Percentiles rank a stretch among this genome's conserved stretches.
Conservation (phyloP, 1,140 invertebrate species). For the Anoplolepis gracilipes region DNA sequence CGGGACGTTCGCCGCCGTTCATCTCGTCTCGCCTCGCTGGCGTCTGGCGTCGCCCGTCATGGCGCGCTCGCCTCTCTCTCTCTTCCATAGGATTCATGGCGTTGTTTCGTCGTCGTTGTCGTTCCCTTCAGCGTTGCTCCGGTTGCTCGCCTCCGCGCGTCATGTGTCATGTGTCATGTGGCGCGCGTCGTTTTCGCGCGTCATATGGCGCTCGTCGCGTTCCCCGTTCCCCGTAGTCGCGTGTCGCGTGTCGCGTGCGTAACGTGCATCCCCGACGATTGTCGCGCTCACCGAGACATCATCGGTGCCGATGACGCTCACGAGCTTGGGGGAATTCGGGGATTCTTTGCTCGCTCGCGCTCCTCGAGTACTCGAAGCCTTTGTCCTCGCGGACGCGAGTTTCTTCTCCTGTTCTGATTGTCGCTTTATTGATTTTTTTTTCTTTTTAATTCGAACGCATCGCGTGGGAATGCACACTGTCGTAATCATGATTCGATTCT, state of each 20-base stretch:
- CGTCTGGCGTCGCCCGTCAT: conserved; percentile 25
- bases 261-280: neutral
- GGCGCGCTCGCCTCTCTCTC: conserved; percentile 29
- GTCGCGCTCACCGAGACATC: neutral
- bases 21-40: neutral
- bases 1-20: conserved; percentile 34
- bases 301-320: neutral
- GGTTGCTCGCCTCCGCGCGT: conserved; percentile 58
- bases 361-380: no score
- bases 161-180: conserved; percentile 29
- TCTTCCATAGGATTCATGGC: neutral
- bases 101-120: neutral
- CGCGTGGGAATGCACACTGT: neutral
- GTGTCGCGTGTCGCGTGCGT: no score
- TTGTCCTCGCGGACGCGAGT: neutral
- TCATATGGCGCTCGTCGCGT: conserved; percentile 35
- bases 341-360: neutral
- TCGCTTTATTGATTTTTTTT: conserved; percentile 67
- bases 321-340: neutral
- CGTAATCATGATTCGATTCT: neutral
- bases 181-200: conserved; percentile 40
- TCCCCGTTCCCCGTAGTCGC: conserved; percentile 41
- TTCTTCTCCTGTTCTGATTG: conserved; percentile 1
- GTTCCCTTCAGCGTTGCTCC: conserved; percentile 17
- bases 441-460: conserved; percentile 44